A percentile compares a stretch with the other conserved stretches of the same genome.
These are phyloP conservation scores for Varanus salvator DNA, from an alignment of 2,113 vertebrate species.

Conservation along the genomic window DNA sequence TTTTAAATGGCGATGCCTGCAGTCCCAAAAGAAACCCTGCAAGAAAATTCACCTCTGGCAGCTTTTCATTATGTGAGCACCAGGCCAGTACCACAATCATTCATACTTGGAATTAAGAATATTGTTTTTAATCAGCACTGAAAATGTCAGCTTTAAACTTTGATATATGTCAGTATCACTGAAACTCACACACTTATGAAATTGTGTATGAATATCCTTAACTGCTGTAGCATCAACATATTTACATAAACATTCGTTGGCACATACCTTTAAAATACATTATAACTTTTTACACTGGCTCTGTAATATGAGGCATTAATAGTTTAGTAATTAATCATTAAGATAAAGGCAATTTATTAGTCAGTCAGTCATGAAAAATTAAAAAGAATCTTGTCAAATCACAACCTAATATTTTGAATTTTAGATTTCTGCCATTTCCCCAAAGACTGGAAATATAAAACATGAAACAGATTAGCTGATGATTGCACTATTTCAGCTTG, in stretches of 20 bases:
- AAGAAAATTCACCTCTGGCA: too few relatives aligned
- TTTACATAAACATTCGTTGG: conserved; percentile 67
- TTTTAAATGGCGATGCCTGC: too few relatives aligned
- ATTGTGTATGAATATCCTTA: conserved; percentile 38
- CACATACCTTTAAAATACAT: conserved; percentile 62
- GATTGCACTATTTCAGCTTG: conserved; percentile 70
- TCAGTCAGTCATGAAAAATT: conserved; percentile 77
- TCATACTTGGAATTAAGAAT: conserved; percentile 26
- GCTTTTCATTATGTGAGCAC: too few relatives aligned
- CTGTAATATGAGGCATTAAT: conserved; percentile 69
- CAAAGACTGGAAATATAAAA: conserved; percentile 76
- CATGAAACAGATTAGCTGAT: conserved; percentile 79
- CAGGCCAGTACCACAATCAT: not conserved
- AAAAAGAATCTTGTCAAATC: conserved; percentile 73
- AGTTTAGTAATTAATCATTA: conserved; percentile 73
- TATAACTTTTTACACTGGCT: conserved; percentile 62
- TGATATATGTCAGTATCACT: not conserved
- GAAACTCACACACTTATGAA: conserved; percentile 42
- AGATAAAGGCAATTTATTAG: conserved; percentile 76
- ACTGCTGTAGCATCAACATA: conserved; percentile 44
- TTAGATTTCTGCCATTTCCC: conserved; percentile 78
- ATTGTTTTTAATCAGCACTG: conserved; percentile 27
- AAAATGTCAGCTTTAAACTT: conserved; percentile 28
- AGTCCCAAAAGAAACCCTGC: too few relatives aligned
- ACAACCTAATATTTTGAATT: conserved; percentile 80